These are phyloP conservation scores for Cheilosia variabilis DNA, from an alignment of 2,888 invertebrate genomes.

Conservation along the genomic window DNA sequence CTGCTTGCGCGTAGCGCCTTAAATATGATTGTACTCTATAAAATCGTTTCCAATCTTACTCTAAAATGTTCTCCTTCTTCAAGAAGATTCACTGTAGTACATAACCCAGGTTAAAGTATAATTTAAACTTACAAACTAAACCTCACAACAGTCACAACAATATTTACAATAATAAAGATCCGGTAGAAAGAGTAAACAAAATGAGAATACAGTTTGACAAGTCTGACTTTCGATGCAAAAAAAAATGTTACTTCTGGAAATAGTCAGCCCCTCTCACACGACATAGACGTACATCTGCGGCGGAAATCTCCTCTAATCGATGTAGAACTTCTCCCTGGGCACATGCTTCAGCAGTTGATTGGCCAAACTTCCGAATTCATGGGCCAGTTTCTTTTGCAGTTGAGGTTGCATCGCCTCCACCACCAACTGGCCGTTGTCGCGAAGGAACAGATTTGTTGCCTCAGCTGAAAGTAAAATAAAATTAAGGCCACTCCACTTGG, in stretches of 20 bases:
- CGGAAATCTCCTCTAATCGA: slow-evolving; percentile 75
- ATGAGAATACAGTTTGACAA: slow-evolving; percentile 17
- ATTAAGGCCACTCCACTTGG: not conserved
- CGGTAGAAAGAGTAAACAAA: not conserved
- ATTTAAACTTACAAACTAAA: slow-evolving; percentile 53
- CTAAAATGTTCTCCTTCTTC: no score
- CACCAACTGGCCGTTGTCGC: slow-evolving; percentile 88
- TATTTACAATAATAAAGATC: slow-evolving; percentile 60
- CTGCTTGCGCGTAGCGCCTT: no score
- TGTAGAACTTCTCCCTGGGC: slow-evolving; percentile 86
- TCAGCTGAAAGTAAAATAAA: slow-evolving; percentile 85
- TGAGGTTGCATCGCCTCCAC: slow-evolving; percentile 89
- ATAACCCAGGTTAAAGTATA: slow-evolving; percentile 32
- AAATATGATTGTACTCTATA: no score
- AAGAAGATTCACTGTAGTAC: no score
- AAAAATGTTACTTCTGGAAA: no score
- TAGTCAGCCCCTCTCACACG: not conserved
- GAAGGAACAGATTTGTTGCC: slow-evolving; percentile 88
- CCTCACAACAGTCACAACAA: slow-evolving; percentile 38
- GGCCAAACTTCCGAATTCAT: slow-evolving; percentile 86
- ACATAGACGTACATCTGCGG: not conserved
- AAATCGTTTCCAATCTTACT: no score
- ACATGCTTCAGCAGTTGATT: slow-evolving; percentile 88
- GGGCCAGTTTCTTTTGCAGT: slow-evolving; percentile 87
- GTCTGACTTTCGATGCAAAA: not conserved